Base-by-base conservation (phyloP, 2,888 invertebrate species). In the Nemapogon koenigi region DNA sequence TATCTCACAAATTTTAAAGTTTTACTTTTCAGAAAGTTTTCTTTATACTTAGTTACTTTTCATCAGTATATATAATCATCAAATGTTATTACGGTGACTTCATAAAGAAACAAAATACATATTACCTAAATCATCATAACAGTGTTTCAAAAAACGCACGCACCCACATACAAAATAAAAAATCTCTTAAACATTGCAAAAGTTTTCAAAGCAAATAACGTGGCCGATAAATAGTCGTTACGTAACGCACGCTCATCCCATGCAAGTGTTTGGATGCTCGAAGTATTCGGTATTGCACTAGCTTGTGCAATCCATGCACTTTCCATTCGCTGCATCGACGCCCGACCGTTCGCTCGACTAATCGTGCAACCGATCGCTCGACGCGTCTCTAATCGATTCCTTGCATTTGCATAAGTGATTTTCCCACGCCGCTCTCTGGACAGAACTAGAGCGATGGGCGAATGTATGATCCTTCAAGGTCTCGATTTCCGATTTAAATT, bases 351-450 rank as follows among this genome's bases (percentile, higher is more conserved):
- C 46, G 33, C 33, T 19, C 49, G 46, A 47, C 46, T 44, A 47
- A 57, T 58, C 57, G 52, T 53, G 54, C 56, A 54, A 59, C 53
- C 25, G 11, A 27, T 40, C 36, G 31, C 39, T 27, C 26, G 36
- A 31, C 36, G 30, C 39, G 43, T 50, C 55, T 52, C 64, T 73
- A 70, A 73, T 73, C 71, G 69, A 71, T 72, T 67, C 70, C 65
- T 58, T 57, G 56, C 62, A 70, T 71, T 69, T 63, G 58, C 68
- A 67, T 72, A 66, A 71, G 62, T 61, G 61, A 55, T 63, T 59
- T 70, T 75, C 75, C 70, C 75, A 72, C 75, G 72, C 63, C 68
- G 62, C 57, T 69, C 66, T 59, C 66, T 56, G 52, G 51, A 46
- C 43, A 49, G n/a, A 72, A 58, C 57, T 66, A 53, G 66, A 64